phyloP scores from a whole-genome alignment of 2,888 invertebrate genomes.

The Scelioninae gen. 2 region DNA sequence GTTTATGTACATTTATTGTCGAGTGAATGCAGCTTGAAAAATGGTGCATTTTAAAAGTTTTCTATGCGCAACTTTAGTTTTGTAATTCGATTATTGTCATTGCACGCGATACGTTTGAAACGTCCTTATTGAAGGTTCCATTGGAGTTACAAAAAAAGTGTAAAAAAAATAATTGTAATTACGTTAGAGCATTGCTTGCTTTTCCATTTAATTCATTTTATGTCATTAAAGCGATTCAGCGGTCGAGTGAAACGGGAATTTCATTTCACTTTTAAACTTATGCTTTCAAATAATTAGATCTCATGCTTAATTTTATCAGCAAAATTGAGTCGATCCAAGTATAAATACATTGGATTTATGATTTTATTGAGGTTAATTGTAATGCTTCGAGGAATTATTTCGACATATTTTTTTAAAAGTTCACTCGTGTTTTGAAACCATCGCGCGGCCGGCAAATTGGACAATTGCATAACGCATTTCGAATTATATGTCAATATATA shows the following conservation, averaged over 20 bases:
- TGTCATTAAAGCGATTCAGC: constrained; percentile 13
- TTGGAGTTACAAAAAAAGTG: too few relatives aligned
- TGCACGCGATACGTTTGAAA: constrained; percentile 1
- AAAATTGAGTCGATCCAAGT: constrained; percentile 17
- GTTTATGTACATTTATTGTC: too few relatives aligned
- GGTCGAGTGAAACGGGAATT: constrained; percentile 10
- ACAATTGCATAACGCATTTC: too few relatives aligned
- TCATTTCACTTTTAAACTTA: constrained; percentile 10
- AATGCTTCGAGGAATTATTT: constrained; percentile 8
- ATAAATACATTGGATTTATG: constrained; percentile 13
- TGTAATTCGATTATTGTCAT: constrained; percentile 13
- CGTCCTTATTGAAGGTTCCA: too few relatives aligned
- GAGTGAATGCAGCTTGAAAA: too few relatives aligned
- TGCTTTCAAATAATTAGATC: constrained; percentile 19
- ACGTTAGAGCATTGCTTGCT: neutral
- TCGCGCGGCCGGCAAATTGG: too few relatives aligned
- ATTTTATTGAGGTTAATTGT: neutral
- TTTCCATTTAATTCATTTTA: constrained; percentile 22
- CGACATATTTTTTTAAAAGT: neutral
- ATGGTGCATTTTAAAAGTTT: constrained; percentile 21
- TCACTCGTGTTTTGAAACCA: too few relatives aligned
- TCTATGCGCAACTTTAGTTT: constrained; percentile 13
- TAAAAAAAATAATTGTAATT: too few relatives aligned
- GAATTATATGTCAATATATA: too few relatives aligned
- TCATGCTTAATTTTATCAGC: constrained; percentile 11